Percentiles rank a stretch among this genome's conserved stretches.
These are phyloP conservation scores for Cettia cetti DNA, from an alignment of 2,113 vertebrate genomes.

Conservation along the genomic window DNA sequence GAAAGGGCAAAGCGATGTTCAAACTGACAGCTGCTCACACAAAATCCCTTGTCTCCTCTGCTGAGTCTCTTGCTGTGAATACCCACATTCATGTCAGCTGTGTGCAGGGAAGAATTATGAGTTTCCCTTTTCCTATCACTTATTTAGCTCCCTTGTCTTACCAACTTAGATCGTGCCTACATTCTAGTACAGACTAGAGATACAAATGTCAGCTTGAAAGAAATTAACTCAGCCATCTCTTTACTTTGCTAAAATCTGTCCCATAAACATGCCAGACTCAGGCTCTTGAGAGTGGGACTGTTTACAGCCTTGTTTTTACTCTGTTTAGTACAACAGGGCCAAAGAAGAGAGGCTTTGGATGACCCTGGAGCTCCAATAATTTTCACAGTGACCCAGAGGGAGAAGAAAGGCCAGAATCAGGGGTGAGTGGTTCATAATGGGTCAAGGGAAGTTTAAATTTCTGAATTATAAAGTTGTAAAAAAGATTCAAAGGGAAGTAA, in stretches of 20 bases:
- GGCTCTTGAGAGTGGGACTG: background rate
- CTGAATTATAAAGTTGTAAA: slow-evolving; percentile 60
- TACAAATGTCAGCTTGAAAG: background rate
- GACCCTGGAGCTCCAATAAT: background rate
- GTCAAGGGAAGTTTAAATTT: slow-evolving; percentile 35
- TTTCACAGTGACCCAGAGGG: background rate
- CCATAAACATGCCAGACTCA: background rate
- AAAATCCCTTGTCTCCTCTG: background rate
- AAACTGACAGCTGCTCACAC: background rate
- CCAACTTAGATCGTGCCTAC: rapidly evolving
- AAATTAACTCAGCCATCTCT: background rate
- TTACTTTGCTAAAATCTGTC: background rate
- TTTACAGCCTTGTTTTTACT: slow-evolving; percentile 5
- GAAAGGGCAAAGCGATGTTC: background rate
- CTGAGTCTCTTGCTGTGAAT: background rate
- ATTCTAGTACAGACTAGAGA: background rate
- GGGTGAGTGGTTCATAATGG: background rate
- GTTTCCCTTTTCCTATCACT: background rate
- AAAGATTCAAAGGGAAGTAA: slow-evolving; percentile 51
- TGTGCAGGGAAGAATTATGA: background rate
- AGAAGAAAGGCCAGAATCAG: background rate
- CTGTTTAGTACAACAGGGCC: background rate
- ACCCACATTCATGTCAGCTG: background rate
- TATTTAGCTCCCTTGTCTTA: background rate
- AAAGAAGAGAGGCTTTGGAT: background rate